Evolutionary conservation across 2,113 vertebrate genomes (phyloP), one percentile per base, ranked within the genome.

Genomic region (Ceyx margarethae): DNA sequence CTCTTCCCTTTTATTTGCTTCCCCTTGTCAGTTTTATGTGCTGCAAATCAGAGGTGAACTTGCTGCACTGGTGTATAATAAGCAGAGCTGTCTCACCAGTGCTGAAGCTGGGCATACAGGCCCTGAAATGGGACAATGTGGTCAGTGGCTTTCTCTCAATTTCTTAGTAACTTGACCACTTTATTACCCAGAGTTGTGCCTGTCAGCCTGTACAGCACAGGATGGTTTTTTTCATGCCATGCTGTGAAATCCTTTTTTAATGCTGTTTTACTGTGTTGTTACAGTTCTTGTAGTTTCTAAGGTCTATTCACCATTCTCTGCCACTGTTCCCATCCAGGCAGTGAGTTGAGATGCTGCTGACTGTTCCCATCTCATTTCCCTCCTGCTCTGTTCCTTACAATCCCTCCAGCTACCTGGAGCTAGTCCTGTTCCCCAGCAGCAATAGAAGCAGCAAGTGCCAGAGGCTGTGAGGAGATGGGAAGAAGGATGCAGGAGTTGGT

Each of bases 211-310:
- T 17, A 8, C 26, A 71, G 13, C 33, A 35, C 46, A 29, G 33
- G 9, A 4, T 19, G 48, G 6, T 50, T 22, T 18, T 26, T 74
- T 33, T 64, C 17, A 45, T 50, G 37, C 58, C 5, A 4, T 45
- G 40, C 15, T 85, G 56, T n/a, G 28, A 75, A 58, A 74, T 26
- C 4, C 23, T 53, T 20, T 65, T 57, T 35, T 13, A 71, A 45
- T 42, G 18, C 2, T 1, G 5, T 20, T 4, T 74, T 21, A 46
- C 46, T 21, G 40, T 15, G 4, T 13, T 0, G 0, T 74, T 35
- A 29, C 8, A 35, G 26, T 45, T 69, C 42, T 57, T 73, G 12
- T 35, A 5, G 57, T 84, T 84, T 40, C 37, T 29, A 3, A 67
- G 33, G 15, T 31, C 71, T 58, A 3, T n/a, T 91, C 18, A 12